Evolutionary conservation across 2,888 invertebrate genomes (phyloP), one percentile per base, ranked within the genome.

Genomic region (Pilophorus perplexus): DNA sequence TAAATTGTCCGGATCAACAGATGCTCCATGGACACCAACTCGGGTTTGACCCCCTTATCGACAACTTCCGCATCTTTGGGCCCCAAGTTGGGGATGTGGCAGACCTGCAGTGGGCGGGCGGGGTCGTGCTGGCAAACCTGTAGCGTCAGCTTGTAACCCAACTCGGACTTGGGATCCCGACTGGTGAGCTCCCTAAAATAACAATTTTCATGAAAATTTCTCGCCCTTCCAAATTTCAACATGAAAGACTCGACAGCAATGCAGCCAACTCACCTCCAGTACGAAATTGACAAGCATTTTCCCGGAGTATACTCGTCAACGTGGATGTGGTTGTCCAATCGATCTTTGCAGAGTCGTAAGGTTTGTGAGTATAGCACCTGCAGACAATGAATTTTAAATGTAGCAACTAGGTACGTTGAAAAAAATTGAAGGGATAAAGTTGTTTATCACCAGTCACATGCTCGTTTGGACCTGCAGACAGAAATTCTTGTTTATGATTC

Each of bases 1-100:
- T 97, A 95, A 72, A 97, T 94, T 0, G 96, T 96, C 76, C 95
- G 94, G 4, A 96, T 94, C 40, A 97, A 81, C 60, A 97, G 80
- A 37, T 93, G 86, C 80, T 97, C 97, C 86, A 97, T 90, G 3
- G 95, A 94, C n/a, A 97, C 82, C 74, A 91, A 86, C 78, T 94
- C 93, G 22, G 92, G 91, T 72, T 91, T 84, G 42, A 93, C 87
- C 12, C 92, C 91, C 71, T 86, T 79, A 74, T 88, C 87, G 1
- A 87, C 85, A 60, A 87, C 84, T 77, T 89, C 86, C 64, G 80
- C 79, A 74, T 85, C 85, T 80, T 87, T 82, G 79, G 83, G 83
- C 76, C 87, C 85, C 75, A 87, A 75, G 1, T 83, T 82, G 18
- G 87, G 87, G 14, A 86, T 79, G 75, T 87, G 87, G 20, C 85